Conservation (phyloP, 1,140 invertebrate species). For the Pseudomyrmex pallidus region DNA sequence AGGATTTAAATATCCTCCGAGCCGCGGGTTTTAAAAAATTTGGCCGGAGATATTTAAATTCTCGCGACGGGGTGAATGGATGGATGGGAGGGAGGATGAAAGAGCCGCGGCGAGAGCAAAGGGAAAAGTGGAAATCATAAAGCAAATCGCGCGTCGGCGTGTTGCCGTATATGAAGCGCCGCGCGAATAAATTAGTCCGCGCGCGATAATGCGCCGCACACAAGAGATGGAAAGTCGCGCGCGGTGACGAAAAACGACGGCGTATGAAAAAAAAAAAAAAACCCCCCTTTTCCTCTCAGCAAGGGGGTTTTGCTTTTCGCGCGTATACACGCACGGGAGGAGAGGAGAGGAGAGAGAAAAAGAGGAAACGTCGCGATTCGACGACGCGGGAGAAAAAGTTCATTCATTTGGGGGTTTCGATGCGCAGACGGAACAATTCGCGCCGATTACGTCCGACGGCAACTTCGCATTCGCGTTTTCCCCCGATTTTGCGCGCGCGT, state of each 20-base stretch:
- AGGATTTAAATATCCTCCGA: conserved; percentile 14
- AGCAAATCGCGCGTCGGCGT: conserved; percentile 43
- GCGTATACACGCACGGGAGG: background rate
- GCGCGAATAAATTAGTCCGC: conserved; percentile 49
- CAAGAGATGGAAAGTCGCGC: too few species aligned
- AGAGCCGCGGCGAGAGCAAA: too few species aligned
- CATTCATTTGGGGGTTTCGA: conserved; percentile 29
- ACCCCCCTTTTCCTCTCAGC: too few species aligned
- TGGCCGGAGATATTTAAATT: conserved; percentile 3
- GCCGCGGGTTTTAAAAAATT: conserved; percentile 6
- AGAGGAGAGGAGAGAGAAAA: too few species aligned
- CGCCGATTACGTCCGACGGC: conserved; percentile 28
- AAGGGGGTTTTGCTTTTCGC: background rate
- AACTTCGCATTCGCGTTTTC: conserved; percentile 14
- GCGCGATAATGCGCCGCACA: conserved; percentile 15
- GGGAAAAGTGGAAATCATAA: conserved; percentile 22
- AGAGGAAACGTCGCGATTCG: background rate
- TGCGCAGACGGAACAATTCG: conserved; percentile 31
- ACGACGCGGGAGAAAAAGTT: conserved; percentile 46
- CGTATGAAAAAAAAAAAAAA: background rate
- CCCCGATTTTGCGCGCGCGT: conserved; percentile 19
- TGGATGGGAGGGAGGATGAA: conserved; percentile 21
- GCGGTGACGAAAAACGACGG: conserved; percentile 18
- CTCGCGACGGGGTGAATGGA: conserved; percentile 12
- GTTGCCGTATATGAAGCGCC: conserved; percentile 32